Conservation (phyloP, 2,113 vertebrate species). For the Dromas ardeola region DNA sequence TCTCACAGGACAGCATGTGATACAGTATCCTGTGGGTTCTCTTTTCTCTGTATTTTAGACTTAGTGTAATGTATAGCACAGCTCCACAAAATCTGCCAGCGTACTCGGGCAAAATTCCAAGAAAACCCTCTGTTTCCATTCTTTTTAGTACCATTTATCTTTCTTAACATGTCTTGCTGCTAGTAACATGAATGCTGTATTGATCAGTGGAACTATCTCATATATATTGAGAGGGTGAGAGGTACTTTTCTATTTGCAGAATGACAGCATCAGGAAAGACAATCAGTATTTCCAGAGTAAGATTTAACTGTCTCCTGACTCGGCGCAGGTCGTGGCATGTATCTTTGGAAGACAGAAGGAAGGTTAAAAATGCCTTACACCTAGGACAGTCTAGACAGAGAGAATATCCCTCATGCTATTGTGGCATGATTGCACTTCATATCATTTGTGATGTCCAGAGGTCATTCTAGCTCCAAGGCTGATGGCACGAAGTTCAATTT, state of each 20-base stretch:
- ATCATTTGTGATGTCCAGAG: background rate
- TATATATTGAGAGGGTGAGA: background rate
- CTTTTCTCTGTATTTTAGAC: background rate
- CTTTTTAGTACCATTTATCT: background rate
- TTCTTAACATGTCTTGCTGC: background rate
- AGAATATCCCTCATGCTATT: background rate
- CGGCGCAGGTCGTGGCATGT: background rate
- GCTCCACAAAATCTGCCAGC: background rate
- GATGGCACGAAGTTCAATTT: background rate
- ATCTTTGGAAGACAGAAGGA: background rate
- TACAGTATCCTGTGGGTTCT: background rate
- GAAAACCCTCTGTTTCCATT: background rate
- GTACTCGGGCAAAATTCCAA: background rate
- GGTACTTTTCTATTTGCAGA: background rate
- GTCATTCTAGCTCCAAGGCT: background rate
- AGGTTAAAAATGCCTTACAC: background rate
- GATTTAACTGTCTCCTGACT: background rate
- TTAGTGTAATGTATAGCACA: background rate
- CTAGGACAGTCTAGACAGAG: background rate
- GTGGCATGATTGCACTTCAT: background rate
- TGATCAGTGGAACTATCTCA: background rate
- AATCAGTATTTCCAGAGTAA: background rate
- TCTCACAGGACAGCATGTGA: background rate
- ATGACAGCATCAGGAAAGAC: background rate
- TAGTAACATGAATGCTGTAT: background rate